phyloP scores from a whole-genome alignment of 2,113 vertebrate species.

The Felis chaus region DNA sequence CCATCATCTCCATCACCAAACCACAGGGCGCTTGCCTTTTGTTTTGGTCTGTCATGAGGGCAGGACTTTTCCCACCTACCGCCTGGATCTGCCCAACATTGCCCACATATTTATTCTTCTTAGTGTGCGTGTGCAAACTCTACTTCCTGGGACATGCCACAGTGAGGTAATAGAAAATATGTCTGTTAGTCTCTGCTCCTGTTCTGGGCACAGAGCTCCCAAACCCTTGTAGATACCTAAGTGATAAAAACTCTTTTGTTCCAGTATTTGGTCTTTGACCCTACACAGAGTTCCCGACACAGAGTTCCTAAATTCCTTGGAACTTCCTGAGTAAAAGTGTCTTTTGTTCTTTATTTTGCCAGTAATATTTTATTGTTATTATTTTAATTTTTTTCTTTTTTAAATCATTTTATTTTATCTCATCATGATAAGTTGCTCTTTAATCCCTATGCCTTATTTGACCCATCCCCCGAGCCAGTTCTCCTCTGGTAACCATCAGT shows the following conservation, averaged over 20 bases:
- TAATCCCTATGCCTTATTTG: background rate
- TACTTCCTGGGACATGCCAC: background rate
- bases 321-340: background rate
- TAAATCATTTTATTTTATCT: background rate
- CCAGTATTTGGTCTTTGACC: background rate
- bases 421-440: background rate
- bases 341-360: background rate
- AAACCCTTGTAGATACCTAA: background rate
- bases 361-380: background rate
- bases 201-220: background rate
- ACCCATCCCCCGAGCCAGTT: background rate
- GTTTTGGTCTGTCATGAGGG: background rate
- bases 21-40: fast-evolving
- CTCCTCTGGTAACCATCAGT: background rate
- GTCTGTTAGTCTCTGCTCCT: background rate
- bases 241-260: background rate
- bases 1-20: background rate
- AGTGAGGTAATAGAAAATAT: background rate
- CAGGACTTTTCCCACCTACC: background rate
- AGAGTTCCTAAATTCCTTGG: background rate
- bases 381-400: background rate
- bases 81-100: no score
- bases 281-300: background rate
- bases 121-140: background rate
- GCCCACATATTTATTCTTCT: background rate